These are phyloP conservation scores for Drosophila cognata DNA, from an alignment of 2,888 invertebrate genomes.

Conservation along the genomic window DNA sequence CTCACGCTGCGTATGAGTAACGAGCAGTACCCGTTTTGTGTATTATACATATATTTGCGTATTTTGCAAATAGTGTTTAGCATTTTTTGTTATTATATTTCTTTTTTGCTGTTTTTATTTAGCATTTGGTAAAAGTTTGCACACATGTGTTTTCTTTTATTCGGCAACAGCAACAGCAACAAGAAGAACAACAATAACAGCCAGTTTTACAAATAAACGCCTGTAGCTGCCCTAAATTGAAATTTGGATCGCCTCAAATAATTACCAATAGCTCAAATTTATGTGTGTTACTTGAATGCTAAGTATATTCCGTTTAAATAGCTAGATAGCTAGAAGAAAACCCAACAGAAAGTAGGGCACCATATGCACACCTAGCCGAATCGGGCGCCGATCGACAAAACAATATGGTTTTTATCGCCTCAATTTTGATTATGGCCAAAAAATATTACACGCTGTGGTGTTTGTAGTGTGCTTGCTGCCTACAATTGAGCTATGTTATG, in stretches of 20 bases:
- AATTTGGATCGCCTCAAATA: conserved; percentile 25
- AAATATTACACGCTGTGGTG: conserved; percentile 75
- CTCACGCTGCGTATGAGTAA: conserved; percentile 69
- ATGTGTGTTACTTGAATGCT: conserved; percentile 50
- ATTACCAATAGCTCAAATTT: conserved; percentile 33
- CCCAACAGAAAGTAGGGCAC: conserved; percentile 66
- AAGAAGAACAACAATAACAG: conserved; percentile 28
- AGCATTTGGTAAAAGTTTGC: conserved; percentile 64
- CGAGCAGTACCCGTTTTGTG: conserved; percentile 10
- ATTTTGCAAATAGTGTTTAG: conserved; percentile 27
- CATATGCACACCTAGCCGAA: conserved; percentile 69
- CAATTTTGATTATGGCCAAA: conserved; percentile 69
- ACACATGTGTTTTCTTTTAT: conserved; percentile 74
- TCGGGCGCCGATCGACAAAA: conserved; percentile 42
- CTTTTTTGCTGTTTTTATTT: conserved; percentile 13
- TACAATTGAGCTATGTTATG: conserved; percentile 22
- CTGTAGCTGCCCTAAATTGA: conserved; percentile 73
- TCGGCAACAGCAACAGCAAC: conserved; percentile 35
- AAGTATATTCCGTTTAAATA: conserved; percentile 30
- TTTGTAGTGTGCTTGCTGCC: conserved; percentile 7
- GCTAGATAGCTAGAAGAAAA: conserved; percentile 13
- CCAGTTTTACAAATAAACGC: conserved; percentile 74
- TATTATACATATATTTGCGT: neutral
- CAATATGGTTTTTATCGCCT: conserved; percentile 79
- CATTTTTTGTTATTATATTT: conserved; percentile 7